Conservation (phyloP, 2,888 invertebrate species). For the Xestia ashworthii region DNA sequence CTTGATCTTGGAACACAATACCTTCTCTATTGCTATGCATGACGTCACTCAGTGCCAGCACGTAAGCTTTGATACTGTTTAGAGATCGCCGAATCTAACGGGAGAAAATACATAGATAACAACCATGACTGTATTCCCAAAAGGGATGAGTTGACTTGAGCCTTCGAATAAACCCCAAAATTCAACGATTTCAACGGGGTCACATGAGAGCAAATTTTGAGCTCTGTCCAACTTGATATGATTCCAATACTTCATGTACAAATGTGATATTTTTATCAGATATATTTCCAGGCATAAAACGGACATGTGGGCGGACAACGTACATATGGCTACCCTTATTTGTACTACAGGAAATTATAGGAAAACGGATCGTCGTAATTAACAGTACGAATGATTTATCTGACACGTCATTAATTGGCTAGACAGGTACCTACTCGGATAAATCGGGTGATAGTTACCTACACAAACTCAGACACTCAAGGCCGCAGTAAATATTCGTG, state of each 20-base stretch:
- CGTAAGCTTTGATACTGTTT: slow-evolving; percentile 47
- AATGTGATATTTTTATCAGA: slow-evolving; percentile 4
- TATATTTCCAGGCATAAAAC: not conserved
- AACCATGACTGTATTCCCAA: slow-evolving; percentile 8
- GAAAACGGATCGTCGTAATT: slow-evolving; percentile 51
- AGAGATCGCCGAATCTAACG: slow-evolving; percentile 48
- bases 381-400: slow-evolving; percentile 55
- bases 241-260: slow-evolving; percentile 6
- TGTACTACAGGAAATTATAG: slow-evolving; percentile 31
- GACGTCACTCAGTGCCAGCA: slow-evolving; percentile 49
- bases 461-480: slow-evolving; percentile 41
- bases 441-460: slow-evolving; percentile 3
- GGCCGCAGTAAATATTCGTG: slow-evolving; percentile 68
- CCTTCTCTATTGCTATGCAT: slow-evolving; percentile 59
- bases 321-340: slow-evolving; percentile 13
- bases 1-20: slow-evolving; percentile 44
- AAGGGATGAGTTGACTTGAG: not conserved
- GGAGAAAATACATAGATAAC: slow-evolving; percentile 38
- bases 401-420: slow-evolving; percentile 41
- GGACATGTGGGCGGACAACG: not conserved
- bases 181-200: not conserved
- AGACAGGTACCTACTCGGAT: slow-evolving; percentile 27
- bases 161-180: not conserved
- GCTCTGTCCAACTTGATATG: slow-evolving; percentile 1
- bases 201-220: not conserved